Evolutionary conservation across 2,113 vertebrate genomes (phyloP).

Genomic region (Dromas ardeola): DNA sequence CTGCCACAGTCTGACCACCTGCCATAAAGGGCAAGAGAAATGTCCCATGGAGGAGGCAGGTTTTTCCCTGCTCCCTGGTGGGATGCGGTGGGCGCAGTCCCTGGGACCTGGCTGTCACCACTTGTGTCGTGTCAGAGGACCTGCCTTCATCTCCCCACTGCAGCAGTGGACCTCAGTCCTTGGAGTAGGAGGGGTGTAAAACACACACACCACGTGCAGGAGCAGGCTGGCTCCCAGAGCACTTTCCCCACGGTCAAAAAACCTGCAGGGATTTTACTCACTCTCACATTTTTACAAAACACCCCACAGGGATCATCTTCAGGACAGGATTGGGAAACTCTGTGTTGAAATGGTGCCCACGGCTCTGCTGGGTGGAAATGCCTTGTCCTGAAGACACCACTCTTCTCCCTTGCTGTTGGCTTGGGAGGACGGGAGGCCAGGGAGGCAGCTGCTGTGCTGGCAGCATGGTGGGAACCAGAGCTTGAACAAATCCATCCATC

Average conservation of each 20-base stretch:
- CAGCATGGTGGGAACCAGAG: neutral
- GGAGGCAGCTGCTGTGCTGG: neutral
- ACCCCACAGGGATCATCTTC: neutral
- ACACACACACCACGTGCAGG: fast-evolving
- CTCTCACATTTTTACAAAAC: neutral
- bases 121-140: neutral
- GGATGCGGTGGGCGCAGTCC: neutral
- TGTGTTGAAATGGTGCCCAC: neutral
- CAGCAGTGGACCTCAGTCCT: neutral
- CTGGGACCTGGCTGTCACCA: neutral
- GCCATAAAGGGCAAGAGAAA: neutral
- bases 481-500: neutral
- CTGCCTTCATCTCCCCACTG: neutral
- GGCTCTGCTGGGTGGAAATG: neutral
- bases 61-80: neutral
- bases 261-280: neutral
- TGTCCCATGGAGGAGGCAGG: neutral
- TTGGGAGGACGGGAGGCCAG: neutral
- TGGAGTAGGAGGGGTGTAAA: neutral
- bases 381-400: neutral
- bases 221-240: neutral
- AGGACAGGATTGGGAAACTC: neutral
- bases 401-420: neutral
- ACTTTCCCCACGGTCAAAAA: neutral
- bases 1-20: neutral